These are phyloP conservation scores for Columba guinea DNA, from an alignment of 2,797 vertebrate species.

Conservation along the genomic window DNA sequence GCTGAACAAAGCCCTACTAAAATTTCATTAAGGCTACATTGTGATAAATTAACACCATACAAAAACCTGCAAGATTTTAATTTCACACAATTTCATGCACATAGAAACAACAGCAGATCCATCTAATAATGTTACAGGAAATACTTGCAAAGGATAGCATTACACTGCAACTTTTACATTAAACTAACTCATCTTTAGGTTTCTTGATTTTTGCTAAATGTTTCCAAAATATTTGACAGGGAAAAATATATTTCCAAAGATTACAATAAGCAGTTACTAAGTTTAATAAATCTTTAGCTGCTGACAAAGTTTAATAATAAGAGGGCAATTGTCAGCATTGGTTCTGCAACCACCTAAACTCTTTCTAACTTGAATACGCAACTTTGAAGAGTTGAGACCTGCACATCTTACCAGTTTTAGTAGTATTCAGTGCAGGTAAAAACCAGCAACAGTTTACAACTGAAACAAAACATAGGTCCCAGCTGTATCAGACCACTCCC, in stretches of 20 bases:
- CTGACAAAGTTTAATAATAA: background rate
- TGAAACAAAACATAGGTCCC: background rate
- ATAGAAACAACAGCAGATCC: background rate
- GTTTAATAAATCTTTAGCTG: background rate
- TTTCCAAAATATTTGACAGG: background rate
- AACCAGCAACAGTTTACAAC: background rate
- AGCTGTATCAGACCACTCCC: background rate
- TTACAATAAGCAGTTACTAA: background rate
- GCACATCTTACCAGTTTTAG: background rate
- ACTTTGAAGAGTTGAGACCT: background rate
- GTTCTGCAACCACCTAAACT: background rate
- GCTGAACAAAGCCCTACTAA: constrained; percentile 20
- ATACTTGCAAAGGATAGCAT: background rate
- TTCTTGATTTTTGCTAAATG: background rate
- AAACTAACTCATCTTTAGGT: background rate
- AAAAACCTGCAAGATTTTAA: constrained; percentile 45
- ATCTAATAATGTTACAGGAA: background rate
- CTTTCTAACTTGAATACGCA: background rate
- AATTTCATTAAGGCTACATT: constrained; percentile 25
- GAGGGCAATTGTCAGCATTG: background rate
- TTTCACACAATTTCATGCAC: constrained; percentile 40
- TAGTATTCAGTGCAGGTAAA: background rate
- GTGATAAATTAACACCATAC: background rate
- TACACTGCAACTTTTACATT: background rate
- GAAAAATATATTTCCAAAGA: background rate